Percentiles rank a stretch among this genome's conserved stretches.
Conservation (phyloP, 2,797 vertebrate species). For the Ctenopoma kingsleyae region DNA sequence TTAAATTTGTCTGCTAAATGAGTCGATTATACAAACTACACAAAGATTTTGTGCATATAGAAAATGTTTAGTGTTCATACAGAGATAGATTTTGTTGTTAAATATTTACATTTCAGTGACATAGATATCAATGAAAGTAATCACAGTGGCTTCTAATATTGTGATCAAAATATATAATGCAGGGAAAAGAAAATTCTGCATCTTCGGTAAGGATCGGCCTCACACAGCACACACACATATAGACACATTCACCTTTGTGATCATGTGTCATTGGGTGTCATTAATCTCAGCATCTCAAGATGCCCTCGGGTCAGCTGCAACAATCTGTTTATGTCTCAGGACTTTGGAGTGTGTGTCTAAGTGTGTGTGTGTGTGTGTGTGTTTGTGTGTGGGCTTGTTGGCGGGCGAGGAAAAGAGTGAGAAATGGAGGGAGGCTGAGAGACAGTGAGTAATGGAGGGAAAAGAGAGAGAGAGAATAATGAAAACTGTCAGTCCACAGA, state of each 20-base stretch:
- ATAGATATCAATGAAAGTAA: no score
- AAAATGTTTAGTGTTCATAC: no score
- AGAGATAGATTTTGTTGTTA: no score
- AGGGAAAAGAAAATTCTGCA: neutral
- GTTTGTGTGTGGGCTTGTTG: constrained; percentile 10
- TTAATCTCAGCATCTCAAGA: constrained; percentile 72
- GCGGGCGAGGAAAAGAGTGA: constrained; percentile 7
- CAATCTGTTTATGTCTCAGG: constrained; percentile 68
- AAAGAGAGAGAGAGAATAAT: constrained; percentile 43
- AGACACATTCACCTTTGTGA: constrained; percentile 57
- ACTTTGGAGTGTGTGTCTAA: constrained; percentile 25
- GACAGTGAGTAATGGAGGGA: constrained; percentile 40
- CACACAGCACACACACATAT: neutral
- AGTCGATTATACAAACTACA: no score
- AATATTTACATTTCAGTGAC: no score
- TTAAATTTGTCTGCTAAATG: no score
- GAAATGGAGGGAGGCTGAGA: constrained; percentile 47
- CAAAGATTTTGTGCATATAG: no score
- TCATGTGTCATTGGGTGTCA: constrained; percentile 77
- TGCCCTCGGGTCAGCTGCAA: constrained; percentile 75
- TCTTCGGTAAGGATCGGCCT: neutral
- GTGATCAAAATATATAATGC: neutral
- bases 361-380: constrained; percentile 24
- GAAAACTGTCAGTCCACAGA: constrained; percentile 60
- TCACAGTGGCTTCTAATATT: neutral